A percentile compares a stretch with the other conserved stretches of the same genome.
Conservation (phyloP, 2,888 invertebrate genomes). For the Watsonalla cultraria region DNA sequence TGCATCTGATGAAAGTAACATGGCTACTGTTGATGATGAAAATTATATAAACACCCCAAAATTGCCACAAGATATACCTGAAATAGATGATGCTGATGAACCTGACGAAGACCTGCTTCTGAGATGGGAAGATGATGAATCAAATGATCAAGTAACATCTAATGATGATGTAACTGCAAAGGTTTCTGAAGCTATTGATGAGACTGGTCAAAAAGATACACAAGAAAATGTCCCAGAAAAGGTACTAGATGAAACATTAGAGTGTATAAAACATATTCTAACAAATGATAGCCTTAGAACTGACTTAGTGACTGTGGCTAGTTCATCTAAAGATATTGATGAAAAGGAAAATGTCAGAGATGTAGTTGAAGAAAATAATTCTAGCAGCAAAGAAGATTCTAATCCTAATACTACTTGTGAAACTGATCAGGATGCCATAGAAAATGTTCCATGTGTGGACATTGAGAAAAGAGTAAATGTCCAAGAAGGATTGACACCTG, state of each 20-base stretch:
- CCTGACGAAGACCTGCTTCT: slow-evolving; percentile 40
- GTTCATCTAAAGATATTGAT: background rate
- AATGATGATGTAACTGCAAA: background rate
- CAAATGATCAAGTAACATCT: background rate
- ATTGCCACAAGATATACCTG: background rate
- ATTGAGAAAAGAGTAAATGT: no score
- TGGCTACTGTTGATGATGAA: background rate
- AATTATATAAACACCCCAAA: no score
- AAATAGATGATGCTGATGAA: background rate
- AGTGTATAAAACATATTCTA: background rate
- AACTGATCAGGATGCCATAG: no score
- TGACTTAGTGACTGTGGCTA: background rate
- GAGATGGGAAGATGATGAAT: slow-evolving; percentile 49
- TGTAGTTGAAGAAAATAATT: no score
- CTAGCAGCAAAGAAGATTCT: no score
- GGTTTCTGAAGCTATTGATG: background rate
- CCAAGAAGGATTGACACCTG: no score
- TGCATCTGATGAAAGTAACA: no score
- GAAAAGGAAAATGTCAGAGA: slow-evolving; percentile 3
- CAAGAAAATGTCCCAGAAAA: background rate
- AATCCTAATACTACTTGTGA: no score
- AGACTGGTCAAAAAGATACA: background rate
- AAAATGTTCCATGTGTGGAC: no score
- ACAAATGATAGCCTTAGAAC: background rate
- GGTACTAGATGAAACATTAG: background rate